Evolutionary conservation across 2,797 vertebrate species (phyloP), one percentile per base, ranked within the genome.

Genomic region (Saxicola maurus): DNA sequence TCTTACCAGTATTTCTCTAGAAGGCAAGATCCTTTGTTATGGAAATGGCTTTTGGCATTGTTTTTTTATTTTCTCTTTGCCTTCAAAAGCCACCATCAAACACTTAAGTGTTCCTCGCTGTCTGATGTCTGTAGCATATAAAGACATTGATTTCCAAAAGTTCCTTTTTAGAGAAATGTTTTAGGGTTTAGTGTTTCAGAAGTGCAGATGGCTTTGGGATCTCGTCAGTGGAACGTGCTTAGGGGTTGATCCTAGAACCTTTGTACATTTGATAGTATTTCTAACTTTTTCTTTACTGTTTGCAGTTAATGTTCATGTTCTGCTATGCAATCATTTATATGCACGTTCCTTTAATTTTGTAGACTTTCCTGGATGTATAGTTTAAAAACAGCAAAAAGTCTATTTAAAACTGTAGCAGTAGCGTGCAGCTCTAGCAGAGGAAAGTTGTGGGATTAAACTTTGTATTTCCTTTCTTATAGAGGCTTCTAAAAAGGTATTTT

Each of bases 401-500:
- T 97, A 97, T 97, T 96, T 97, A 97, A 97, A 97, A 96, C 89
- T 97, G 96, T 97, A 97, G 97, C 95, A 93, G 96, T 97, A 97
- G 96, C 45, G 95, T 97, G 96, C 97, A 97, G 96, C 97, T 97
- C 96, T 97, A 97, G 96, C 95, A 96, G 95, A 97, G 96, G 94
- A 97, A 96, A 97, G 95, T 97, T 97, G 97, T 97, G 96, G 96
- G 96, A 95, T 97, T 97, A 97, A 98, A 97, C 96, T 97, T 97
- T 97, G 96, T 98, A 97, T 97, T 98, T 97, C 96, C 96, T 97
- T 98, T 97, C 97, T 97, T 97, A 98, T 97, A 97, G 96, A 98
- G 94, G 97, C 97, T 97, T 97, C 97, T 97, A 97, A 97, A 97
- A 97, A 97, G 95, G 96, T 97, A 97, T 98, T 97, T 98, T 98